Base-by-base conservation (phyloP, 2,113 vertebrate genomes). In the Charadrius vociferus region DNA sequence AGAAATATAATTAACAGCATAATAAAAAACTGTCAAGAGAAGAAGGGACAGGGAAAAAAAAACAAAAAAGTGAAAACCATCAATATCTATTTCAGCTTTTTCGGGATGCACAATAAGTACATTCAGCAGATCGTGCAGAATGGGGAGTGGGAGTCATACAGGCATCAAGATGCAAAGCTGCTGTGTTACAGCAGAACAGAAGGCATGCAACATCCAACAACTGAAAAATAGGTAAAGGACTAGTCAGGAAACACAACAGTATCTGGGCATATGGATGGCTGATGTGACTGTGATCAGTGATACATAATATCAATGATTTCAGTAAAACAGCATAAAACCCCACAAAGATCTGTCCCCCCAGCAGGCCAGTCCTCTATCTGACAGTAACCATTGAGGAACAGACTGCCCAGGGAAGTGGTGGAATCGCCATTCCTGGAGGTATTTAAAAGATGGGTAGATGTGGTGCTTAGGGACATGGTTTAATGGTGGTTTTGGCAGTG, bases 1-100 rank as follows among this genome's bases (percentile, higher is more conserved):
- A 99, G 98, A 97, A 99, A 98, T 97, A 99, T 99, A 94, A 99
- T 98, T 96, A 99, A 98, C 92, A 99, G 98, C 96, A 99, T 95
- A 97, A 99, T 98, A 95, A 99, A 99, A 98, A 99, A 99, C 99
- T 99, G 98, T 47, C 87, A 97, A 97, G 95, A 98, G 85, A 98
- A 89, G 95, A 91, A 92, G 66, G 96, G 67, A 52, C 15, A 18
- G 75, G 66, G 49, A 8, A 81, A 86, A 86, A 81, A 97, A 97
- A 95, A n/a, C n/a, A 79, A 95, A 94, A 91, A 91, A 77, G 55
- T 72, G 73, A 97, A 93, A 95, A 3, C 61, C 58, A 86, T 98
- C 94, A 98, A 81, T 82, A 91, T 81, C 67, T 88, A 77, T 88
- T 93, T 95, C 72, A 93, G 81, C 34, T 95, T 95, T 52, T 92